Evolutionary conservation across 2,888 invertebrate species (phyloP), one percentile per base, ranked within the genome.

Genomic region (Hyppa rectilinea): DNA sequence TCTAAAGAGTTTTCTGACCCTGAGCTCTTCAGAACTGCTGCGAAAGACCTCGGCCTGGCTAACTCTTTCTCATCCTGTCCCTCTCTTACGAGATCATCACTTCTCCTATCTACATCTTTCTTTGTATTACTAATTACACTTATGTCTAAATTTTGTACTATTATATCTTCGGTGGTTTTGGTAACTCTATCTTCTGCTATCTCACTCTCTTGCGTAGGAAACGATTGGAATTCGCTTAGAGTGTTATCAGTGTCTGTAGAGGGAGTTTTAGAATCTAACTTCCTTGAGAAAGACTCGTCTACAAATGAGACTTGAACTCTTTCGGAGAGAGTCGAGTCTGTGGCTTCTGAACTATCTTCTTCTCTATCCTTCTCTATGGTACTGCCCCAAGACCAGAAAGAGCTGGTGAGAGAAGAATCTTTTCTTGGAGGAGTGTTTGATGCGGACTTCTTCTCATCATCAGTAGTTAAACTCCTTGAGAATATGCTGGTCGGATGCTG

Each of bases 401-500:
- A 95, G 75, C 93, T 94, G 0, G 94, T 91, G 4, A 95, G 71
- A 3, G 94, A 91, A 1, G 95, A 94, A 64, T 96, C 96, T 80
- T 94, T 96, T 58, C 95, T 91, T 3, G 95, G 96, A 3, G 96
- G 95, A 5, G 95, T 95, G 68, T 88, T 93, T 0, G 94, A 94
- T 2, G 91, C 87, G 0, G 92, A 91, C 75, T 94, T 95, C 58
- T 88, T 94, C n/a, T 95, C 95, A 9, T 96, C 95, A 7, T 96
- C 94, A 23, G 86, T 89, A 1, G 90, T 89, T 7, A 91, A 84
- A 49, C 81, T 88, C 72, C 97, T 96, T 14, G 97, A 96, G 85
- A 97, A 97, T 62, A 97, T 90, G 81, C 96, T 96, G 61, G 96
- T 95, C 0, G 97, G 97, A 87, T 97, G 96, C 79, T 97, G 97